A percentile compares a stretch with the other conserved stretches of the same genome.
Conservation (phyloP, 1,140 invertebrate species). For the Carposina sasakii region DNA sequence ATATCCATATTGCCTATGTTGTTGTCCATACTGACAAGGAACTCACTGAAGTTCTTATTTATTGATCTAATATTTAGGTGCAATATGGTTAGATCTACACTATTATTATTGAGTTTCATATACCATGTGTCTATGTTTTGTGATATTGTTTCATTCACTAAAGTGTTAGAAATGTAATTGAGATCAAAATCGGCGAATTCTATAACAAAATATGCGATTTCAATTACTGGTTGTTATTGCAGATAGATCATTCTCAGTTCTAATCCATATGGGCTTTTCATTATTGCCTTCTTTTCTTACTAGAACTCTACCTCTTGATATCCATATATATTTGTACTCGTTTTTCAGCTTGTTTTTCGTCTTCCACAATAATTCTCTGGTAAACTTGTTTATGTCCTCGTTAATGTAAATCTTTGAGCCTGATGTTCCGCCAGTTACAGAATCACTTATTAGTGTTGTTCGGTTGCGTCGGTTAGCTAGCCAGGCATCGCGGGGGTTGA, state of each 20-base stretch:
- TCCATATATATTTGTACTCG: constrained; percentile 2
- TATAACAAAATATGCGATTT: not conserved
- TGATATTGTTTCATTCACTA: not conserved
- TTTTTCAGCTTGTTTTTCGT: not conserved
- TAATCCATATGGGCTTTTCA: not conserved
- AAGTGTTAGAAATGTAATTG: too few relatives aligned
- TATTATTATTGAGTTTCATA: not conserved
- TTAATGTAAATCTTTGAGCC: not conserved
- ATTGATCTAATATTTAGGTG: constrained; percentile 13
- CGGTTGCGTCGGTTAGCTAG: not conserved
- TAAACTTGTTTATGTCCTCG: not conserved
- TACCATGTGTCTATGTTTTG: not conserved
- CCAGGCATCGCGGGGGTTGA: not conserved
- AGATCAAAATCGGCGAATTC: not conserved
- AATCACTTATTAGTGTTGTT: not conserved
- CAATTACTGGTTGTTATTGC: not conserved
- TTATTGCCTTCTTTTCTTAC: not conserved
- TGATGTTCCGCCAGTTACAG: not conserved
- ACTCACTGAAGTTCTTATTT: constrained; percentile 14
- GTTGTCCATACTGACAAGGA: not conserved
- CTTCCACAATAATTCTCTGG: not conserved
- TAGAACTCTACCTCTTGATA: not conserved
- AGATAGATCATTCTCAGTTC: not conserved
- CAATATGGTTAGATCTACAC: not conserved
- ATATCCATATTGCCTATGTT: constrained; percentile 3